Percentiles rank a stretch among this genome's conserved stretches.
These are phyloP conservation scores for Etheostoma perlongum DNA, from an alignment of 2,797 vertebrate species.

Conservation along the genomic window DNA sequence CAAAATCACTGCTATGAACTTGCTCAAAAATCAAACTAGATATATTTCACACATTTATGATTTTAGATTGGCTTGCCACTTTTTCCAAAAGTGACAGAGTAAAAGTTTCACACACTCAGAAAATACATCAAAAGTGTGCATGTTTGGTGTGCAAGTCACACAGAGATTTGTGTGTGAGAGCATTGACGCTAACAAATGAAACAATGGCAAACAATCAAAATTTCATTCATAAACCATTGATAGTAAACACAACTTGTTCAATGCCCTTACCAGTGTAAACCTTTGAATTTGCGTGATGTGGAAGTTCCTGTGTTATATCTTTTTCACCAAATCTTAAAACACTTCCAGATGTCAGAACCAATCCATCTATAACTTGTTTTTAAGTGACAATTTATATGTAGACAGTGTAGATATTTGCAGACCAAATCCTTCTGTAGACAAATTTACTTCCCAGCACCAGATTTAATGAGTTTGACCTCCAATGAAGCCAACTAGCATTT, in stretches of 20 bases:
- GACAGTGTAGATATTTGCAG: constrained; percentile 37
- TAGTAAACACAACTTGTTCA: constrained; percentile 63
- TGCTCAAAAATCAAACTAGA: constrained; percentile 76
- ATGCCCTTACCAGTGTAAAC: constrained; percentile 55
- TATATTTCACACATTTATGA: constrained; percentile 81
- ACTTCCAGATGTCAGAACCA: constrained; percentile 33
- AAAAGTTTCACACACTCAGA: constrained; percentile 62
- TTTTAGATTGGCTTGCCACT: constrained; percentile 75
- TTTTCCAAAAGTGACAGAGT: constrained; percentile 63
- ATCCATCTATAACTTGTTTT: constrained; percentile 34
- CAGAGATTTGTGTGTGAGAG: constrained; percentile 45
- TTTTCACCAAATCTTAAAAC: constrained; percentile 31
- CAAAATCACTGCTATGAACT: constrained; percentile 83
- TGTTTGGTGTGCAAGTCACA: constrained; percentile 57
- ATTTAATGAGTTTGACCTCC: constrained; percentile 38
- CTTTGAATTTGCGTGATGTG: constrained; percentile 43
- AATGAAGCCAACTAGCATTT: constrained; percentile 37
- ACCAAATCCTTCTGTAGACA: constrained; percentile 23
- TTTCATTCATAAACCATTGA: constrained; percentile 59
- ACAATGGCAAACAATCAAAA: constrained; percentile 47
- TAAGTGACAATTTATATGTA: constrained; percentile 31
- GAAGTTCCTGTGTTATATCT: constrained; percentile 29
- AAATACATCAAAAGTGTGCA: constrained; percentile 60
- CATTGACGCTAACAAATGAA: constrained; percentile 44
- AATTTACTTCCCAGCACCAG: constrained; percentile 33